Evolutionary conservation across 2,113 vertebrate species (phyloP), one percentile per base, ranked within the genome.

Genomic region (Dipodomys spectabilis): DNA sequence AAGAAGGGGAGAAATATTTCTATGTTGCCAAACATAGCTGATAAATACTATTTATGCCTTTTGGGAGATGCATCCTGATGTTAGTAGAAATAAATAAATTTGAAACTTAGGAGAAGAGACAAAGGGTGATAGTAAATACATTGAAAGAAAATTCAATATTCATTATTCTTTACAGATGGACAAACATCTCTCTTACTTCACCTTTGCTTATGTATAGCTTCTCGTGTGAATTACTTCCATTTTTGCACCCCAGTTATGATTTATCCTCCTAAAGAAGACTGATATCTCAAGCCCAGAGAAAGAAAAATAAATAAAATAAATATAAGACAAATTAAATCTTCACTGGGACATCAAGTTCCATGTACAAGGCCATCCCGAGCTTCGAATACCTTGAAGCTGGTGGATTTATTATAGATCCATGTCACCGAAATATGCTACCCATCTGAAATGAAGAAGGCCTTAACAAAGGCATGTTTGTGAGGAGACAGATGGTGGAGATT

Each of bases 31-130:
- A 91, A 90, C 6, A 44, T 65, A 23, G 23, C 0, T 92, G 85
- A 28, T 87, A 93, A 94, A 90, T 86, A 62, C 64, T 96, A 90
- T 95, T 79, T 92, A 73, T 90, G 79, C 62, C 27, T 75, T 75
- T 91, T 90, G 49, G 92, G 20, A 30, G 57, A 82, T 85, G 89
- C 32, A 91, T 74, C 30, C 44, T 79, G 83, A 69, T 89, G 53
- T 81, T 73, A 94, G 18, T 49, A 87, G 35, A 64, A 53, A 95
- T 91, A 95, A 91, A 87, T 71, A 84, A 30, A 74, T 92, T 94
- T 96, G 84, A 94, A 92, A 96, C 71, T 71, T 82, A 94, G 8
- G 7, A 92, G 20, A 9, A 7, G 69, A 96, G 84, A 81, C 77
- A 87, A 87, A 87, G 39, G 79, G 27, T 85, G 95, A 92, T 77